Conservation (phyloP, 2,797 vertebrate species). For the Falco concolor region DNA sequence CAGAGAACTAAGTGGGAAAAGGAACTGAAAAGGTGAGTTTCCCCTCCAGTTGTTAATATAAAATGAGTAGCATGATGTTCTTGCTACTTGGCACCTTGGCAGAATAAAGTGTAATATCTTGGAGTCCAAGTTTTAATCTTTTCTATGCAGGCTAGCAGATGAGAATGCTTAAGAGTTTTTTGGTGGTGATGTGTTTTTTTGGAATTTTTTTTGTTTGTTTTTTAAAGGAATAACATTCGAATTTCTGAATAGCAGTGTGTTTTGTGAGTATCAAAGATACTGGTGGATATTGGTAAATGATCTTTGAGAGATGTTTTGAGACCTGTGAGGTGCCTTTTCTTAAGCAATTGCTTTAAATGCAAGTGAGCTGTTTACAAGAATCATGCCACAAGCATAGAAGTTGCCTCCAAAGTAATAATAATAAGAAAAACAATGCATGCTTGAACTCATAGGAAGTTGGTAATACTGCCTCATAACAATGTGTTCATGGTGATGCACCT, state of each 20-base stretch:
- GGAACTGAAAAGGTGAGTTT: background rate
- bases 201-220: background rate
- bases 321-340: background rate
- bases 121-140: background rate
- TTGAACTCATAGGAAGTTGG: background rate
- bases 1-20: background rate
- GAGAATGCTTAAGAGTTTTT: background rate
- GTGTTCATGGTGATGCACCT: background rate
- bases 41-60: background rate
- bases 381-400: background rate
- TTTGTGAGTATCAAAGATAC: background rate
- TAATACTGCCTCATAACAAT: background rate
- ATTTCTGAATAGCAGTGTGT: background rate
- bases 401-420: background rate
- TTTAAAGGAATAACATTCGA: background rate
- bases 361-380: background rate
- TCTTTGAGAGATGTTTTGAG: background rate
- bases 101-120: background rate
- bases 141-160: background rate
- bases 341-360: background rate
- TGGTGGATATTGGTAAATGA: background rate
- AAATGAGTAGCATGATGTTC: background rate
- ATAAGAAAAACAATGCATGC: background rate
- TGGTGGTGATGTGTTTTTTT: background rate
- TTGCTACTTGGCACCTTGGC: background rate